Conservation (phyloP, 2,888 invertebrate genomes). For the Hetaerina titia region DNA sequence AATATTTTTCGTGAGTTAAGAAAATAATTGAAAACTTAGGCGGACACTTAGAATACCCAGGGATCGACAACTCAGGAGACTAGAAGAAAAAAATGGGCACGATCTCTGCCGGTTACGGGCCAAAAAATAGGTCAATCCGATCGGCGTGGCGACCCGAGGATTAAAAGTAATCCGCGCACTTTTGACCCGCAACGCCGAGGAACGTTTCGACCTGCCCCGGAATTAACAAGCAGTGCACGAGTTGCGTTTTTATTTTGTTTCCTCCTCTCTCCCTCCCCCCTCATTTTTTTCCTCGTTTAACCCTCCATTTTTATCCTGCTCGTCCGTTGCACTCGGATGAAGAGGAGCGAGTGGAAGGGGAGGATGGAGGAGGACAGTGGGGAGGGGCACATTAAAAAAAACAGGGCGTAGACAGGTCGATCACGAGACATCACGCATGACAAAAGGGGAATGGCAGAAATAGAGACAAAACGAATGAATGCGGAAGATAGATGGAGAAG, state of each 20-base stretch:
- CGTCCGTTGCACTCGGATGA: constrained; percentile 35
- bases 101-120: not conserved
- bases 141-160: constrained; percentile 10
- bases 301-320: not conserved
- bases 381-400: not conserved
- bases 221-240: constrained; percentile 27
- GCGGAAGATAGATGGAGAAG: not conserved
- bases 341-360: not conserved
- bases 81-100: not conserved
- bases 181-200: constrained; percentile 2
- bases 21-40: constrained; percentile 8
- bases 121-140: constrained; percentile 19
- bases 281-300: not conserved
- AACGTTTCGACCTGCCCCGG: constrained; percentile 7
- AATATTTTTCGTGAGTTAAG: not conserved
- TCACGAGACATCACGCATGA: not conserved
- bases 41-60: not conserved
- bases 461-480: not conserved
- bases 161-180: constrained; percentile 16
- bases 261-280: not conserved
- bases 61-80: constrained; percentile 3
- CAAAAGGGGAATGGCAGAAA: not conserved
- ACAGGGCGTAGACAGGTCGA: not conserved
- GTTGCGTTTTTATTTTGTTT: constrained; percentile 16
- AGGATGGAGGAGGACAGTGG: not conserved